Conservation (phyloP, 2,888 invertebrate genomes). For the Athalia rosae region DNA sequence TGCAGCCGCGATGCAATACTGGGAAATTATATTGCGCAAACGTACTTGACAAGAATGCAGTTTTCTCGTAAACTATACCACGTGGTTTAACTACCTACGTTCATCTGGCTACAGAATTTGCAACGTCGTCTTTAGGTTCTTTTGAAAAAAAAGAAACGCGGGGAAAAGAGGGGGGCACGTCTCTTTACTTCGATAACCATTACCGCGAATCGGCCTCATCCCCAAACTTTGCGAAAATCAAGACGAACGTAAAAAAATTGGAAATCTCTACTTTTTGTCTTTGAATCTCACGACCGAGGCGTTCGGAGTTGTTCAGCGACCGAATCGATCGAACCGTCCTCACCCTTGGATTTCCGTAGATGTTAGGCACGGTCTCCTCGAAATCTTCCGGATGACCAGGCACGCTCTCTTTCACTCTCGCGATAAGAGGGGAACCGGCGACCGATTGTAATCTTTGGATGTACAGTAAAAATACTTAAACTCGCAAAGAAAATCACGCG, state of each 20-base stretch:
- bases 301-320: too few relatives aligned
- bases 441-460: conserved; percentile 18
- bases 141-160: neutral
- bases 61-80: conserved; percentile 50
- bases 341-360: neutral
- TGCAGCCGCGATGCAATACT: neutral
- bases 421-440: conserved; percentile 15
- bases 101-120: neutral
- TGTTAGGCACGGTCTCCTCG: neutral
- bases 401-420: neutral
- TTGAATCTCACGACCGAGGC: too few relatives aligned
- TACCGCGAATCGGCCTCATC: too few relatives aligned
- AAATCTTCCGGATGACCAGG: neutral
- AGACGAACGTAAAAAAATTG: too few relatives aligned
- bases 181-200: too few relatives aligned
- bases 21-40: conserved; percentile 52
- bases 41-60: conserved; percentile 69
- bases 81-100: neutral
- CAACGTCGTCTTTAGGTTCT: neutral
- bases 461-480: conserved; percentile 15
- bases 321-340: too few relatives aligned
- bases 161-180: neutral
- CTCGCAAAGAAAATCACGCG: neutral
- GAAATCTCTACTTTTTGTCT: too few relatives aligned
- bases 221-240: too few relatives aligned